Conservation (phyloP, 1,140 invertebrate genomes). For the Drosophila setifemur region DNA sequence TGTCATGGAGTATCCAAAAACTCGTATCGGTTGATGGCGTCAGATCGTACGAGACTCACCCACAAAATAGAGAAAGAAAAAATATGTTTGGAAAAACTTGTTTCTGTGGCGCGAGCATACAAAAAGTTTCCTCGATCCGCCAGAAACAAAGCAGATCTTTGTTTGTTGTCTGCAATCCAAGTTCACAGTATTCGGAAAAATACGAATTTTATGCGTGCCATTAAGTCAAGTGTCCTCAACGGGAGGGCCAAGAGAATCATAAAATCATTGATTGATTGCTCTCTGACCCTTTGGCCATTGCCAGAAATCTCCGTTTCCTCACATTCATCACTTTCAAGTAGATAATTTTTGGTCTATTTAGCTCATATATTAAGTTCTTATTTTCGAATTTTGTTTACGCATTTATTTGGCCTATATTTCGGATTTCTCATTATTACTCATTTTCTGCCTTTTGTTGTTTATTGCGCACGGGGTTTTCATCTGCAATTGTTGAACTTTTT, state of each 20-base stretch:
- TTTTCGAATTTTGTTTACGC: conserved; percentile 55
- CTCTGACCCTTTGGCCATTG: conserved; percentile 35
- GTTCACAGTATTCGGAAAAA: conserved; percentile 34
- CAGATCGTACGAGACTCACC: conserved; percentile 61
- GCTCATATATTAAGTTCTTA: conserved; percentile 43
- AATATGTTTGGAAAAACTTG: conserved; percentile 45
- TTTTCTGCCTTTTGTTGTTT: conserved; percentile 10
- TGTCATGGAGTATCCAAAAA: conserved; percentile 49
- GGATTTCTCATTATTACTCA: neutral
- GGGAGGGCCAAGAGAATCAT: conserved; percentile 32
- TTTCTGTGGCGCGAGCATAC: conserved; percentile 24
- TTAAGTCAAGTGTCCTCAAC: conserved; percentile 64
- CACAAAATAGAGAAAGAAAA: conserved; percentile 35
- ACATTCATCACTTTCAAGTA: conserved; percentile 3
- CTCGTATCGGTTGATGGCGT: conserved; percentile 74
- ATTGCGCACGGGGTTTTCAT: conserved; percentile 33
- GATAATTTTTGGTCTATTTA: conserved; percentile 29
- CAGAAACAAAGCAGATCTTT: conserved; percentile 1
- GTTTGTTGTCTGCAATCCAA: conserved; percentile 39
- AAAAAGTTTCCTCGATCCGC: conserved; percentile 18
- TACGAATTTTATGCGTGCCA: conserved; percentile 37
- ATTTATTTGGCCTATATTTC: conserved; percentile 65
- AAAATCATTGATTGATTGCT: conserved; percentile 65
- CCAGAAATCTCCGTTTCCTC: neutral
- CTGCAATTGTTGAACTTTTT: conserved; percentile 65